Percentiles rank a stretch among this genome's conserved stretches.
These are phyloP conservation scores for Zophobas atratus DNA, from an alignment of 1,140 invertebrate species.

Conservation along the genomic window DNA sequence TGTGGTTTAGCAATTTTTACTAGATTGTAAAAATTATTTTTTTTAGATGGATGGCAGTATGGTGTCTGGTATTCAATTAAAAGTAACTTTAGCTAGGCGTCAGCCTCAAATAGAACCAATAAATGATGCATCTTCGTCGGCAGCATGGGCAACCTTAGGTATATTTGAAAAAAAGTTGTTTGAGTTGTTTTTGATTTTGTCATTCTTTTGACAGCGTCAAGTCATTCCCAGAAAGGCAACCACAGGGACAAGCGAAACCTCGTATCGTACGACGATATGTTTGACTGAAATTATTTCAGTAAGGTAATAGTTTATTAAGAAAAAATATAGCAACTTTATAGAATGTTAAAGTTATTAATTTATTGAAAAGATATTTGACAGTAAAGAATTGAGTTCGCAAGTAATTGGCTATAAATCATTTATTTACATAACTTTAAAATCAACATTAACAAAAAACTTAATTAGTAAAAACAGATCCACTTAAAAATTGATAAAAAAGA, in stretches of 20 bases:
- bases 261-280: conserved; percentile 80
- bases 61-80: conserved; percentile 83
- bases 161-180: conserved; percentile 51
- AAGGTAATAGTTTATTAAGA: conserved; percentile 26
- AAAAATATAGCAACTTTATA: conserved; percentile 19
- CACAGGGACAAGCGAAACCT: conserved; percentile 82
- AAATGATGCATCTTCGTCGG: conserved; percentile 83
- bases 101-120: conserved; percentile 87
- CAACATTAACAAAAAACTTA: conserved; percentile 11
- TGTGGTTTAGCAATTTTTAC: conserved; percentile 45
- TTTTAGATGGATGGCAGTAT: conserved; percentile 84
- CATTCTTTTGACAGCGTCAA: conserved; percentile 73
- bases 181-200: not conserved
- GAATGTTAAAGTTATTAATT: conserved; percentile 15
- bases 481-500: conserved; percentile 33
- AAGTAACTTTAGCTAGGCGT: conserved; percentile 86
- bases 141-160: conserved; percentile 86
- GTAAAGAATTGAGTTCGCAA: not conserved
- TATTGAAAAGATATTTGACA: conserved; percentile 12
- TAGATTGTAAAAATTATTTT: conserved; percentile 42
- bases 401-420: conserved; percentile 14
- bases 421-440: conserved; percentile 29
- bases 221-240: conserved; percentile 86
- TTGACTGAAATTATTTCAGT: conserved; percentile 49
- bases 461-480: conserved; percentile 26